Evolutionary conservation across 2,797 vertebrate species (phyloP).

Genomic region (Chromobotia macracanthus): DNA sequence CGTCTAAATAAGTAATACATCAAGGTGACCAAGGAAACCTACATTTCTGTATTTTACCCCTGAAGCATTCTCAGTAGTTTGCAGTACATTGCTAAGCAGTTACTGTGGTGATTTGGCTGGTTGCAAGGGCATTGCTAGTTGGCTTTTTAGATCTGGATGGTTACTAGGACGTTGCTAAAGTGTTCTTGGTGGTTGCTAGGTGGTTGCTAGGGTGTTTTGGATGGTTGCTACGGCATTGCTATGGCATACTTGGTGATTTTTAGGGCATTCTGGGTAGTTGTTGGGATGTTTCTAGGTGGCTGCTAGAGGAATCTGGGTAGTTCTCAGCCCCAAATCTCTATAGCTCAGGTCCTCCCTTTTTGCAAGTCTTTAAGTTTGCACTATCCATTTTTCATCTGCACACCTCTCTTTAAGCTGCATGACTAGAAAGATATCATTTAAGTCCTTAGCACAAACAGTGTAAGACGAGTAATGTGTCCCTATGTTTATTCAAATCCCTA

Average conservation of each 20-base stretch:
- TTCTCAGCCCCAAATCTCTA: background rate
- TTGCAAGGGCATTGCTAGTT: background rate
- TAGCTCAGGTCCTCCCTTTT: background rate
- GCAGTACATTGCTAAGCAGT: background rate
- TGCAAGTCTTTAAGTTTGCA: background rate
- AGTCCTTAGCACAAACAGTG: background rate
- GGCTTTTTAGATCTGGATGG: background rate
- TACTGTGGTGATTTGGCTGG: background rate
- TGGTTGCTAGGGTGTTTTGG: background rate
- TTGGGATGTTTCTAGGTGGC: background rate
- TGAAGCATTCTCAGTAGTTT: background rate
- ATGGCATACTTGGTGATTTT: background rate
- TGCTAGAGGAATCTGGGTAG: background rate
- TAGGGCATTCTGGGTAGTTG: background rate
- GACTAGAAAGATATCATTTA: background rate
- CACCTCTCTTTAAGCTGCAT: background rate
- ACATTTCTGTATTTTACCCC: background rate
- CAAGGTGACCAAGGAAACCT: background rate
- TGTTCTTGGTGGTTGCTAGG: background rate
- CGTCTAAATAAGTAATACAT: slow-evolving; percentile 40
- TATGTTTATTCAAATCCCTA: background rate
- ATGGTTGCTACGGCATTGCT: background rate
- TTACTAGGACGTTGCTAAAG: background rate
- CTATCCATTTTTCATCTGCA: background rate
- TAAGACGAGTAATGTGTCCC: background rate